Evolutionary conservation across 30 jellyfish, hydroid and myxozoan species (phyloP).

Genomic region (Nemopilema nomurai): DNA sequence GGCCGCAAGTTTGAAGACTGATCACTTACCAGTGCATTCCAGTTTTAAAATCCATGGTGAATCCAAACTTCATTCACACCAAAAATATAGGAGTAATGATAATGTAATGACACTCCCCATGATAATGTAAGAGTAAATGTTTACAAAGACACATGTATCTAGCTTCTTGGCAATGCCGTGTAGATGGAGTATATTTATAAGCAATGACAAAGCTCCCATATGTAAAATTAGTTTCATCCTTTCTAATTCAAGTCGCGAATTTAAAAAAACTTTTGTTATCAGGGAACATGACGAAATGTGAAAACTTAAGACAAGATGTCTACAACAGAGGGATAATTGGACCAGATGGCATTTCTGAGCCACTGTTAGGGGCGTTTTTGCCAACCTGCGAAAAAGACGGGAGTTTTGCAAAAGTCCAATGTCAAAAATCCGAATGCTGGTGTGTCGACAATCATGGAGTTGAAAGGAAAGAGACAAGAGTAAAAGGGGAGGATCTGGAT

Average conservation of each 20-base stretch:
- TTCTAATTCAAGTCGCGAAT: not conserved
- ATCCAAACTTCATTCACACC: too few relatives aligned
- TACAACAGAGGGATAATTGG: constrained; percentile 13
- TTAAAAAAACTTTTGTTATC: not conserved
- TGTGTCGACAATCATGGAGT: constrained; percentile 69
- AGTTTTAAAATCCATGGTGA: too few relatives aligned
- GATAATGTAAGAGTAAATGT: too few relatives aligned
- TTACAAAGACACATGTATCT: too few relatives aligned
- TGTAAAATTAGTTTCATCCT: too few relatives aligned
- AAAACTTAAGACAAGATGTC: constrained; percentile 28
- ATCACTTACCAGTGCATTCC: too few relatives aligned
- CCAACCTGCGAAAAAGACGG: constrained; percentile 65
- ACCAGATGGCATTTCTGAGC: constrained; percentile 20
- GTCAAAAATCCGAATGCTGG: constrained; percentile 79
- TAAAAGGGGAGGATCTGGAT: constrained; percentile 29
- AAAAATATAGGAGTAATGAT: too few relatives aligned
- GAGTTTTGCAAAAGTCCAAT: constrained; percentile 51
- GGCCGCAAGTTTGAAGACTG: too few relatives aligned
- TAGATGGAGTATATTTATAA: too few relatives aligned
- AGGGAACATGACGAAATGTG: constrained; percentile 41
- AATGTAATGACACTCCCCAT: too few relatives aligned
- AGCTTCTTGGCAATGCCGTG: too few relatives aligned
- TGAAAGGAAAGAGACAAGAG: constrained; percentile 31
- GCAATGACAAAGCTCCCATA: too few relatives aligned
- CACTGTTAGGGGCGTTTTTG: constrained; percentile 38